Evolutionary conservation across 2,797 vertebrate species (phyloP), one percentile per base, ranked within the genome.

Genomic region (Paedocypris micromegethes): DNA sequence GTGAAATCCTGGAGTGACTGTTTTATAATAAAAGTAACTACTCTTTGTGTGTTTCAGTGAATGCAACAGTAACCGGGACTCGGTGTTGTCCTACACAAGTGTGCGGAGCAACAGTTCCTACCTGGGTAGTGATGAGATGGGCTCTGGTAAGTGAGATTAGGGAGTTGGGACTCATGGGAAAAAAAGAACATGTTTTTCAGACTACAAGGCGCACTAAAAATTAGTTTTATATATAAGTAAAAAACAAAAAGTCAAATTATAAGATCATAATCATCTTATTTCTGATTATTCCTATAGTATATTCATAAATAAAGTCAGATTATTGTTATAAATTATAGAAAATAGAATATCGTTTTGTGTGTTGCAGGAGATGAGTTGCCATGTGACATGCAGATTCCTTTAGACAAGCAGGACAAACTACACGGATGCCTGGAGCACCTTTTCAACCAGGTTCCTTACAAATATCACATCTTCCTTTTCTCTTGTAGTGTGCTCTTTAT

Each of bases 1-100:
- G 23, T 23, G 23, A 23, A 23, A 23, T 23, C 1, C 23, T 23
- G 23, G 23, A 23, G 23, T 23, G 23, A 23, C 23, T 23, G 23
- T 23, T 23, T 23, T 23, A 23, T 23, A 23, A 23, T 23, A 23
- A 23, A 23, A 23, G 23, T 23, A 23, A 59, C 54, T 9, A 23
- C 53, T 64, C n/a, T 39, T 44, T 51, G 42, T 55, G 9, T 55
- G 41, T 58, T 68, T 58, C 80, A 99, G 97, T 47, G 97, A 99
- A 77, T 99, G 97, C 80, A 98, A 98, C 90, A 99, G 97, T 77
- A 98, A 99, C 84, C 89, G 97, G 55, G 96, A 99, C 79, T 99
- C 97, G 0, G 96, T 98, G 59, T 70, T 99, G 78, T 99, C 97
- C 2, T 98, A 96, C 85, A 98, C 96, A 74, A 98, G 96, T 0